Conservation (phyloP, 2,113 vertebrate species). For the Craseonycteris thonglongyai region DNA sequence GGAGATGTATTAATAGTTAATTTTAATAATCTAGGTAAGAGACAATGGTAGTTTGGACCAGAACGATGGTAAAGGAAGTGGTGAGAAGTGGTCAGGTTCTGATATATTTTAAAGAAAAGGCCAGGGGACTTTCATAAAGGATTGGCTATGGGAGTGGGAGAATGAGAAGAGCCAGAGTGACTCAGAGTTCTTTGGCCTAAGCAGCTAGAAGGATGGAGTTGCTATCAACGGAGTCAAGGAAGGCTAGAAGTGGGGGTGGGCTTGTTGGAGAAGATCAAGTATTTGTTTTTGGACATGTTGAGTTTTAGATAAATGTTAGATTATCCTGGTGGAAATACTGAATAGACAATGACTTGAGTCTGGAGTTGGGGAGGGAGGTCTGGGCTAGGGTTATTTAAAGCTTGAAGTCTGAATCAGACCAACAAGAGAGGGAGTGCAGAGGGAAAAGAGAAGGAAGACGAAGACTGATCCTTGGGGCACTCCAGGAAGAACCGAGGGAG, state of each 20-base stretch:
- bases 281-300: not conserved
- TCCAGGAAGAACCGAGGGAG: not conserved
- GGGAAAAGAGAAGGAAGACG: not conserved
- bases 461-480: not conserved
- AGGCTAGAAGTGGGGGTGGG: not conserved
- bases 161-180: not conserved
- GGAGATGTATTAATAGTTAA: not conserved
- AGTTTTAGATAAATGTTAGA: not conserved
- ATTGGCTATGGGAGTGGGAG: not conserved
- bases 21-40: not conserved
- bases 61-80: not conserved
- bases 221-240: not conserved
- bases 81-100: not conserved
- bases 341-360: not conserved
- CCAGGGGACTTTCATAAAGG: not conserved
- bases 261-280: not conserved
- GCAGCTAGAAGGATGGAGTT: not conserved
- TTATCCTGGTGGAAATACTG: not conserved
- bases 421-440: not conserved
- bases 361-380: not conserved
- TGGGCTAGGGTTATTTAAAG: not conserved
- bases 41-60: not conserved
- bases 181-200: not conserved
- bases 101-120: not conserved
- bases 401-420: not conserved